Percentiles rank a stretch among this genome's conserved stretches.
These are phyloP conservation scores for Anser cygnoides DNA, from an alignment of 2,113 vertebrate genomes.

Conservation along the genomic window DNA sequence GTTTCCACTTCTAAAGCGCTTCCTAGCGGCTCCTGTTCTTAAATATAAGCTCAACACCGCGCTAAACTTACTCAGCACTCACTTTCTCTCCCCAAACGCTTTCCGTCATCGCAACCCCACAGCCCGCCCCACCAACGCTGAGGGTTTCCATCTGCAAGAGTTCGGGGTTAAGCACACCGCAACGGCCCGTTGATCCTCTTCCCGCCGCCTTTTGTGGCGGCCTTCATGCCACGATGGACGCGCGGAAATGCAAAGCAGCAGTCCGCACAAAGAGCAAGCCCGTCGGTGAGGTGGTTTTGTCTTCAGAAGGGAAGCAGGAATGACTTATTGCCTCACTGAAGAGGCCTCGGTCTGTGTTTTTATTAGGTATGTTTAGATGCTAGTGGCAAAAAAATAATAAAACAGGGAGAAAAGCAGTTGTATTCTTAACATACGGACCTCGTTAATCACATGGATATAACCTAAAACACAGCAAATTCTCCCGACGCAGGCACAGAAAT, in stretches of 20 bases:
- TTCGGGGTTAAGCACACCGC: not conserved
- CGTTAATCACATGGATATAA: not conserved
- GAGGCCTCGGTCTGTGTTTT: constrained; percentile 30
- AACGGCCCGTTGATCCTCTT: not conserved
- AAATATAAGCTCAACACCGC: not conserved
- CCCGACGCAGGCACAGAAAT: not conserved
- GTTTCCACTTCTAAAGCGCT: not conserved
- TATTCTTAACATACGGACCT: not conserved
- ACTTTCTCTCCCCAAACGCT: not conserved
- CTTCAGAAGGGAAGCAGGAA: not conserved
- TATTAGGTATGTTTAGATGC: constrained; percentile 29
- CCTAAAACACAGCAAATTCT: not conserved
- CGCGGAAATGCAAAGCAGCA: constrained; percentile 55
- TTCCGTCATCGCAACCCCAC: not conserved
- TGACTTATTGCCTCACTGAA: constrained; percentile 30
- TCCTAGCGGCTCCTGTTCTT: not conserved
- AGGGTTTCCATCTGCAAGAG: not conserved
- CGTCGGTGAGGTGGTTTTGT: constrained; percentile 36
- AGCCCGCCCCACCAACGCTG: not conserved
- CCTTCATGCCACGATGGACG: constrained; percentile 21
- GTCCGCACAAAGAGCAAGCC: not conserved
- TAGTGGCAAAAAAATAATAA: fast-evolving
- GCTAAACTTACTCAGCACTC: not conserved
- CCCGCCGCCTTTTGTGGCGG: constrained; percentile 38
- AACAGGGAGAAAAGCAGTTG: not conserved